phyloP scores from a whole-genome alignment of 2,113 vertebrate genomes.

The Stercorarius parasiticus region DNA sequence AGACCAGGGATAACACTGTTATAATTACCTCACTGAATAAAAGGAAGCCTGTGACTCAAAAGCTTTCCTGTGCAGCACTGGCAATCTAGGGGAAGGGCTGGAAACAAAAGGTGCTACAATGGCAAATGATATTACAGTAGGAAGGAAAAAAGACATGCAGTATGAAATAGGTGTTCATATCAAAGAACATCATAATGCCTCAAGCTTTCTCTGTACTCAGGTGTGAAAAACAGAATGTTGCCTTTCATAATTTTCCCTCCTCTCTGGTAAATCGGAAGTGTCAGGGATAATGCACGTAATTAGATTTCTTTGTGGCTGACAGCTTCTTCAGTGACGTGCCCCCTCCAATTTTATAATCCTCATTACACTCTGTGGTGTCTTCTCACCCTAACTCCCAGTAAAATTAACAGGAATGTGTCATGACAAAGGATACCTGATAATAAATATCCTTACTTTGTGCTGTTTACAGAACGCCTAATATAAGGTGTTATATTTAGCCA shows the following conservation, averaged over 20 bases:
- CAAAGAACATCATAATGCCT: background rate
- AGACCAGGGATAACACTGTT: background rate
- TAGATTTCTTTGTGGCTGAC: background rate
- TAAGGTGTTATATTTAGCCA: background rate
- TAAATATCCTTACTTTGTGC: background rate
- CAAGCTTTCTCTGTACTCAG: background rate
- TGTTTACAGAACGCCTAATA: background rate
- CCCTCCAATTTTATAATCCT: background rate
- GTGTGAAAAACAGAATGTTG: slow-evolving; percentile 36
- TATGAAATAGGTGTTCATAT: background rate
- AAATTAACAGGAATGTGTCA: background rate
- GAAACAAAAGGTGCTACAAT: background rate
- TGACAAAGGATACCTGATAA: background rate
- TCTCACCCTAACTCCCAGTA: background rate
- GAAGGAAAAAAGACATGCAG: background rate
- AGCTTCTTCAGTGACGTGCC: background rate
- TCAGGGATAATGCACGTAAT: slow-evolving; percentile 28
- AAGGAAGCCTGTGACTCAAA: background rate
- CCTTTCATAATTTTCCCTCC: slow-evolving; percentile 1
- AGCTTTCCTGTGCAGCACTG: background rate
- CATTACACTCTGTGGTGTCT: background rate
- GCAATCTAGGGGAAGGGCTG: background rate
- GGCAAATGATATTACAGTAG: background rate
- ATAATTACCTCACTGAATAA: background rate
- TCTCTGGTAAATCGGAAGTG: slow-evolving; percentile 17